Evolutionary conservation across 1,140 invertebrate genomes (phyloP).

Genomic region (Belonocnema kinseyi): DNA sequence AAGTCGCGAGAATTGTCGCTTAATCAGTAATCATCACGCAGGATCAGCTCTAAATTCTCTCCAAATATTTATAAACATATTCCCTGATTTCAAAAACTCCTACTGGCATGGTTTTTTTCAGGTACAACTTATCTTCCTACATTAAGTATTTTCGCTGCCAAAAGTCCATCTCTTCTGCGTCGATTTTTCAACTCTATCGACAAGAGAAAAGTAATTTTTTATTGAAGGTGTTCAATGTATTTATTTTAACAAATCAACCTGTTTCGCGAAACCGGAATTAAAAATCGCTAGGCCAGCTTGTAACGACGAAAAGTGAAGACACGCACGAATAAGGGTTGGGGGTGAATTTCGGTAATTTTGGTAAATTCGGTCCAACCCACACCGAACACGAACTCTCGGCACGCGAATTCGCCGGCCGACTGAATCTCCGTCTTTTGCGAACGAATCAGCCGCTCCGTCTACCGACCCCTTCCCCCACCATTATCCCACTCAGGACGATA

Average conservation of each 20-base stretch:
- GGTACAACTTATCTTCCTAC: no score
- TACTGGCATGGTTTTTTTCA: no score
- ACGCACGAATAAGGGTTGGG: neutral
- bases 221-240: neutral
- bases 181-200: neutral
- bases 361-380: conserved; percentile 32
- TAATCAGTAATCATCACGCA: neutral
- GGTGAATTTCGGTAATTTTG: conserved; percentile 4
- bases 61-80: no score
- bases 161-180: no score
- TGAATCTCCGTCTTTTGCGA: conserved; percentile 67
- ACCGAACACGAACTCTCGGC: conserved; percentile 66
- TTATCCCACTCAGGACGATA: conserved; percentile 31
- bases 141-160: no score
- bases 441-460: conserved; percentile 61
- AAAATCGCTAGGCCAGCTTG: neutral
- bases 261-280: neutral
- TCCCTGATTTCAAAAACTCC: no score
- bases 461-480: conserved; percentile 51
- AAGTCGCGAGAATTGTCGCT: neutral
- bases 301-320: neutral
- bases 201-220: neutral
- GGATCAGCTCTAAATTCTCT: neutral
- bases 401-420: conserved; percentile 75
- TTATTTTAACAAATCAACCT: neutral